phyloP scores from a whole-genome alignment of 2,797 vertebrate genomes.

The Ambastaia sidthimunki region DNA sequence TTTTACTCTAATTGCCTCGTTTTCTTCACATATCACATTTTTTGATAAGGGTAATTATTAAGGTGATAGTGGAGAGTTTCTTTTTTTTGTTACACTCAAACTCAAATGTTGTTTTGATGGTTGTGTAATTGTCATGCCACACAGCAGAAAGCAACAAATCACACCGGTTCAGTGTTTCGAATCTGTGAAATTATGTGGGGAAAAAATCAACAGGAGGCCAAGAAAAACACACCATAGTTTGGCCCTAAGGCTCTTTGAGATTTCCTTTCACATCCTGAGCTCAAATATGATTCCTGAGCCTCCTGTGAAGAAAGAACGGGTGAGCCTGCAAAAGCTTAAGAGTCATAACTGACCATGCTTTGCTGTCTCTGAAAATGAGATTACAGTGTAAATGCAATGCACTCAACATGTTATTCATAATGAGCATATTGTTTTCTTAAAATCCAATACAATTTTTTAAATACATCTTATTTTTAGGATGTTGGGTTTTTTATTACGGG shows the following conservation, averaged over 20 bases:
- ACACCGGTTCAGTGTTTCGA: slow-evolving; percentile 68
- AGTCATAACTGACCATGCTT: background rate
- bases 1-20: slow-evolving; percentile 55
- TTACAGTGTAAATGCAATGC: background rate
- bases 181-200: slow-evolving; percentile 66
- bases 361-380: background rate
- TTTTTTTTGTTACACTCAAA: slow-evolving; percentile 65
- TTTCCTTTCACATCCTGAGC: slow-evolving; percentile 36
- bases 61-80: slow-evolving; percentile 1
- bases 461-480: background rate
- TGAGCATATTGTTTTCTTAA: background rate
- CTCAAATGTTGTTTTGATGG: slow-evolving; percentile 67
- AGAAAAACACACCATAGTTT: slow-evolving; percentile 56
- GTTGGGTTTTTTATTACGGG: too few species aligned
- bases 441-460: background rate
- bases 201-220: slow-evolving; percentile 58
- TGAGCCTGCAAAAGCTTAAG: background rate
- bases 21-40: slow-evolving; percentile 70
- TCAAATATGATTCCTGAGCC: slow-evolving; percentile 40
- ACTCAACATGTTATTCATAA: background rate
- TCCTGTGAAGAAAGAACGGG: slow-evolving; percentile 15
- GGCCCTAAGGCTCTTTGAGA: slow-evolving; percentile 19
- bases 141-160: slow-evolving; percentile 67
- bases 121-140: slow-evolving; percentile 58
- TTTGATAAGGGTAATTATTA: slow-evolving; percentile 63